Evolutionary conservation across 2,797 vertebrate genomes (phyloP), one percentile per base, ranked within the genome.

Genomic region (Danio choprae): DNA sequence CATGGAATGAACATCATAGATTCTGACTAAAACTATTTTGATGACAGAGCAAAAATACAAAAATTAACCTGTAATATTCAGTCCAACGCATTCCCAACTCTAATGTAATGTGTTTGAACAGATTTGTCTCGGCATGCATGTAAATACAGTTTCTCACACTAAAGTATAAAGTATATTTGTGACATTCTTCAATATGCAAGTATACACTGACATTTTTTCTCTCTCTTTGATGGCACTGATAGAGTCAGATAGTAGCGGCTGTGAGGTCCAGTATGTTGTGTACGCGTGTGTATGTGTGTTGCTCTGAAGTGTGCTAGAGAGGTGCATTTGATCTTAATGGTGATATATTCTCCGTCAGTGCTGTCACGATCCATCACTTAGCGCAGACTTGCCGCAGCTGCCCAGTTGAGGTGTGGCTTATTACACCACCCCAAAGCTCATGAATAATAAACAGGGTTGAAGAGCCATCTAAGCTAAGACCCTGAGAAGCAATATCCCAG

Each of bases 311-410:
- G 93, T 92, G 59, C 93, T 89, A 89, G 86, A 90, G 90, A 87
- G 88, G 89, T 87, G 91, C 94, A 94, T 96, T 96, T 95, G 95
- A 97, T 96, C 95, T 96, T 96, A 96, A 98, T 97, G 95, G 95
- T 95, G 95, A 96, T 95, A 95, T 95, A 94, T 94, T 93, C 93
- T 94, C 92, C 92, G 91, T 94, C 95, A 95, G 93, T 84, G 92
- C 93, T 96, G 95, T 96, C 96, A 95, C 93, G 95, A 96, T 96
- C 95, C 93, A 95, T 97, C 96, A 95, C 92, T 94, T 94, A 94
- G 87, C 74, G 88, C 46, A 72, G 72, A 73, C 91, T 91, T 94
- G 93, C 92, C 91, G 94, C 94, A 93, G 91, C 92, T 93, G 92
- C 94, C 91, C 94, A 95, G 93, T 93, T 91, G 93, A 95, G 96